These are phyloP conservation scores for Antheraea assamensis DNA, from an alignment of 2,888 invertebrate genomes.

Conservation along the genomic window DNA sequence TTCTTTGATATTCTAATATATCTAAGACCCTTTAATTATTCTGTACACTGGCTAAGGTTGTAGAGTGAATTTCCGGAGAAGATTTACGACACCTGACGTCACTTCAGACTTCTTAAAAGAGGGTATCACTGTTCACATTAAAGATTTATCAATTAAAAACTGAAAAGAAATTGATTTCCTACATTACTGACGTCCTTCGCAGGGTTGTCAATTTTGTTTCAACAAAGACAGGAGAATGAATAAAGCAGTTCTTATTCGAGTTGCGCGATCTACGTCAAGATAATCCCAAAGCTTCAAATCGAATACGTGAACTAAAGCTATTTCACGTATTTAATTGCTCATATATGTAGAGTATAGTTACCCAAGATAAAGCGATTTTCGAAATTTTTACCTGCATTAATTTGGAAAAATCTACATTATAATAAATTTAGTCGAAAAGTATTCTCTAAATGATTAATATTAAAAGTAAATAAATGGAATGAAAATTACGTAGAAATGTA, in stretches of 20 bases:
- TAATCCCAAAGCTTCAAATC: too few species aligned
- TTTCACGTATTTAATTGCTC: too few species aligned
- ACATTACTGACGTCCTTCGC: neutral
- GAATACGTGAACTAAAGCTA: too few species aligned
- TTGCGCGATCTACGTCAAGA: too few species aligned
- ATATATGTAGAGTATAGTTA: neutral
- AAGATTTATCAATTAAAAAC: neutral
- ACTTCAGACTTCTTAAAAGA: neutral
- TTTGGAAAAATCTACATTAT: neutral
- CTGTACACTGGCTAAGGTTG: neutral
- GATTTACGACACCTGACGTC: neutral
- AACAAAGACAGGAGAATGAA: neutral
- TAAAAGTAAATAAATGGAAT: neutral
- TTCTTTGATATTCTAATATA: conserved; percentile 4
- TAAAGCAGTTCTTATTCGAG: too few species aligned
- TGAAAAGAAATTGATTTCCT: neutral
- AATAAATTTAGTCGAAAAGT: neutral
- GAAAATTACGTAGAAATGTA: neutral
- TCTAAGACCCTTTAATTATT: neutral
- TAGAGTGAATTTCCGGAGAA: neutral
- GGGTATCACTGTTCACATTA: neutral
- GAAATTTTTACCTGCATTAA: neutral
- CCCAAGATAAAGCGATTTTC: neutral
- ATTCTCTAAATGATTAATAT: neutral
- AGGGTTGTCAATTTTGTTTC: neutral